Conservation (phyloP, 53 echinoderm and acorn worm species). For the Crossaster papposus region DNA sequence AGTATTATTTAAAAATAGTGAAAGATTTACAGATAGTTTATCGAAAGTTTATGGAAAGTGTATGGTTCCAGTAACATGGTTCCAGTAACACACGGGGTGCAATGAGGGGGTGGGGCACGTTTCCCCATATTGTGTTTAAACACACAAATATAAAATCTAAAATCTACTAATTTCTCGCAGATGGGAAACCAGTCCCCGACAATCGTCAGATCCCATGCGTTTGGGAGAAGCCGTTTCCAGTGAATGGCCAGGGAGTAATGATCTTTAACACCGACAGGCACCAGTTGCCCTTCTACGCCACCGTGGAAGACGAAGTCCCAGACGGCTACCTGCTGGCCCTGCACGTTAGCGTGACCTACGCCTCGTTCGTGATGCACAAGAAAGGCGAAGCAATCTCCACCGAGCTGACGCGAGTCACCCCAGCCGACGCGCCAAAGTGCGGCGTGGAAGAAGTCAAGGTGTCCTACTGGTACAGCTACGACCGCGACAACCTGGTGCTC, state of each 20-base stretch:
- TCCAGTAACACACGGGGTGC: too few relatives aligned
- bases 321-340: conserved; percentile 6
- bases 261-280: conserved; percentile 51
- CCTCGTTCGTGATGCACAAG: conserved; percentile 16
- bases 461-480: conserved; percentile 69
- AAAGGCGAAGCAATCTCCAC: not conserved
- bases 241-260: conserved; percentile 53
- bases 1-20: too few relatives aligned
- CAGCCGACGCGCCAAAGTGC: not conserved
- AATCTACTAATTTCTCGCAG: not conserved
- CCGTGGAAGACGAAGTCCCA: not conserved
- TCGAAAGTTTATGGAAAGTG: too few relatives aligned
- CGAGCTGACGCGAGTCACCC: not conserved
- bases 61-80: too few relatives aligned
- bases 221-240: conserved; percentile 57
- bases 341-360: conserved; percentile 12
- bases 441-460: conserved; percentile 31
- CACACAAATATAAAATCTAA: too few relatives aligned
- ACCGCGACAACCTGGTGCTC: conserved; percentile 51
- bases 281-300: not conserved
- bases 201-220: not conserved
- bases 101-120: too few relatives aligned
- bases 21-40: too few relatives aligned
- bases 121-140: too few relatives aligned
- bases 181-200: not conserved